Evolutionary conservation across 2,113 vertebrate species (phyloP).

Genomic region (Antechinus stuartii): DNA sequence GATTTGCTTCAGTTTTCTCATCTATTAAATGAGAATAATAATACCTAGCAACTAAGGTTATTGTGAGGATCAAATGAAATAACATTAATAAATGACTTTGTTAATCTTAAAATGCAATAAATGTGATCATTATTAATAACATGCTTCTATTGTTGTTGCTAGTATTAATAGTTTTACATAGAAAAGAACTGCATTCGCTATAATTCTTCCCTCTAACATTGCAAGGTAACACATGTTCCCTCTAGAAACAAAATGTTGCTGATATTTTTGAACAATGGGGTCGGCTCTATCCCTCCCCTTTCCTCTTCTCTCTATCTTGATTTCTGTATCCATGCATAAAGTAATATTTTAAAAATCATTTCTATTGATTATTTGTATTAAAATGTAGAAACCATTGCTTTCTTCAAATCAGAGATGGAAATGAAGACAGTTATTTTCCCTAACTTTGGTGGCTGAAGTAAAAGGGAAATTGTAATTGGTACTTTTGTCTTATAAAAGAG

Average conservation of each 20-base stretch:
- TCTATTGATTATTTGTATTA: background rate
- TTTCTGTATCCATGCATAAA: background rate
- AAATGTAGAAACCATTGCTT: background rate
- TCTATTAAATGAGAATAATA: background rate
- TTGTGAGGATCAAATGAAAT: background rate
- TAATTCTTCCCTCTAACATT: background rate
- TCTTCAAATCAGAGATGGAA: background rate
- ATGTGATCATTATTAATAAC: background rate
- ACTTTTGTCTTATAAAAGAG: background rate
- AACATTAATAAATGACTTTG: background rate
- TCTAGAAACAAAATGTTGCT: background rate
- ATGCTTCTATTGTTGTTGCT: too few relatives aligned
- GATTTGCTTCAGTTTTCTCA: background rate
- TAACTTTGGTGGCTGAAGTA: background rate
- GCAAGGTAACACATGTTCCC: background rate
- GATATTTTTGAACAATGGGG: background rate
- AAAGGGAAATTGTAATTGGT: background rate
- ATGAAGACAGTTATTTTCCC: background rate
- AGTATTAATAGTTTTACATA: background rate
- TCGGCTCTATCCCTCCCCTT: background rate
- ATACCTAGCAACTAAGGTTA: background rate
- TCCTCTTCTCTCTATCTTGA: background rate
- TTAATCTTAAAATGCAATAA: background rate
- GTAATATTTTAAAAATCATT: background rate
- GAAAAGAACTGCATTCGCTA: background rate